Evolutionary conservation across 2,888 invertebrate genomes (phyloP).

Genomic region (Drosophila limbata): DNA sequence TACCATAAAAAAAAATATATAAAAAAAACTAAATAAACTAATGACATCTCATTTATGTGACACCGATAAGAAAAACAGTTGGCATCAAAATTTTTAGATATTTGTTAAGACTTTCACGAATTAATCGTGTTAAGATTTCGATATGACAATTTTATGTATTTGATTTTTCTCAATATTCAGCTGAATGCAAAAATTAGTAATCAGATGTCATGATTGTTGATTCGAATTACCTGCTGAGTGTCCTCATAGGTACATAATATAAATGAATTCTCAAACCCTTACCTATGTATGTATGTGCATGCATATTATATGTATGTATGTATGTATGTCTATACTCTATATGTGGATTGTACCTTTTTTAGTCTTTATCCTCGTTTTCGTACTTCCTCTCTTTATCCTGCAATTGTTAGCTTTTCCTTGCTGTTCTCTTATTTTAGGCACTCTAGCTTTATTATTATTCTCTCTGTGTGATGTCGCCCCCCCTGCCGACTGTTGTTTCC

Average conservation of each 20-base stretch:
- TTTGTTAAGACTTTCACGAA: no score
- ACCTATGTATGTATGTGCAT: neutral
- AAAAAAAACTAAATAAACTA: no score
- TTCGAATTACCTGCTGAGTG: neutral
- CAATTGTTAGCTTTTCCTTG: neutral
- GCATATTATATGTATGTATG: no score
- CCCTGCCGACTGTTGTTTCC: neutral
- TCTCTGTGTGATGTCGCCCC: constrained; percentile 1
- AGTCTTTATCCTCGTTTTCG: neutral
- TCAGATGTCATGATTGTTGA: neutral
- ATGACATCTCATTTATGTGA: no score
- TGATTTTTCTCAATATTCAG: neutral
- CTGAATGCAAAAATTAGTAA: neutral
- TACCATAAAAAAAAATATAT: no score
- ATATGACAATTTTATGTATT: neutral
- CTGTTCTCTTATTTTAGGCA: neutral
- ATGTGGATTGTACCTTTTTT: neutral
- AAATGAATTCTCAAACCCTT: neutral
- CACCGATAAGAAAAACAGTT: no score
- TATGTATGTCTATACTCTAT: no score
- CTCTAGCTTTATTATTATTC: constrained; percentile 10
- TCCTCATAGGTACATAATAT: neutral
- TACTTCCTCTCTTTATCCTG: neutral
- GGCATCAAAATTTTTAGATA: no score
- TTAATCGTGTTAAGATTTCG: neutral